These are phyloP conservation scores for Neolamprologus longior DNA, from an alignment of 2,113 vertebrate species.

Conservation along the genomic window DNA sequence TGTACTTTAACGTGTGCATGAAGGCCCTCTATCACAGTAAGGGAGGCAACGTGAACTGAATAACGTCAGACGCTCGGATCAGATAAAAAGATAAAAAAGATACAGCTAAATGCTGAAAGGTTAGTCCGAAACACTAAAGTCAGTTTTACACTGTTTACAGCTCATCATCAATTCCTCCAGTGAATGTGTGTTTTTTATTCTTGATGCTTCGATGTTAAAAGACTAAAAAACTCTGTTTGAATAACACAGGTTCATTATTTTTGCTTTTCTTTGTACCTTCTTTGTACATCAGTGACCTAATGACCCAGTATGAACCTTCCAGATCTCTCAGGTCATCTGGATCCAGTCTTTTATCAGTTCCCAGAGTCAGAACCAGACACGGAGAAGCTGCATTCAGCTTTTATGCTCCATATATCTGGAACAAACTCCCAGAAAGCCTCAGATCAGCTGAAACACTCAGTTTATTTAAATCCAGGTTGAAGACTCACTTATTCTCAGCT, in stretches of 20 bases:
- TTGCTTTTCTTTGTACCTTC: background rate
- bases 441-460: too few relatives aligned
- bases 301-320: too few relatives aligned
- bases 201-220: background rate
- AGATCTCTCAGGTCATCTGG: too few relatives aligned
- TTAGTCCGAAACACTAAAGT: rapidly evolving
- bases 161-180: background rate
- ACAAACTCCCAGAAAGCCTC: too few relatives aligned
- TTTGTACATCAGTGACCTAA: rapidly evolving
- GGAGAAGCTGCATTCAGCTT: too few relatives aligned
- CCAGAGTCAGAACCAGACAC: too few relatives aligned
- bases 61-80: rapidly evolving
- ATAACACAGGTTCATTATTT: background rate
- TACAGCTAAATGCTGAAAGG: background rate
- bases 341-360: rapidly evolving
- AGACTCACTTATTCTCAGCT: too few relatives aligned
- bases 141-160: background rate
- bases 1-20: background rate
- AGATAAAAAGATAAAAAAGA: background rate
- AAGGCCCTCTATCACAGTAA: background rate
- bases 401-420: too few relatives aligned
- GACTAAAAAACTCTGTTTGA: background rate
- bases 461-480: too few relatives aligned
- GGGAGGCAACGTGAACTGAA: background rate
- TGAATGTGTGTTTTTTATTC: background rate